Base-by-base conservation (phyloP, 2,797 vertebrate genomes). In the Myotis myotis region DNA sequence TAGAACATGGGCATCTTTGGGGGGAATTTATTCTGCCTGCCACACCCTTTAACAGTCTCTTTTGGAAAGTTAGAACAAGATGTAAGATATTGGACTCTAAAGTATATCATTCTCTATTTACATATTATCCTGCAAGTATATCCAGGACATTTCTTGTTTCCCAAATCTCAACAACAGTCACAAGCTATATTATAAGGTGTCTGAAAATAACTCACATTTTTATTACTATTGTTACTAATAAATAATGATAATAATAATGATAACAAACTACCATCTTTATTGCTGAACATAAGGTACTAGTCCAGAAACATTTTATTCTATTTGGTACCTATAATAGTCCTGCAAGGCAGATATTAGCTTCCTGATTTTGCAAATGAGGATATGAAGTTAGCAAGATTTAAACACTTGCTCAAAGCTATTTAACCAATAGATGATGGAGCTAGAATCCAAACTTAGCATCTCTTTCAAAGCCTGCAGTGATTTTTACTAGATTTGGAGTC, bases 291-390 rank as follows among this genome's bases (percentile, higher is more conserved):
- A 28, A 88, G 49, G 12, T 3, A 44, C n/a, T 87, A 55, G 30
- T 13, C 38, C 89, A 92, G 62, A 38, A 83, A 64, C 16, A 75
- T 60, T 60, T 88, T 64, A 64, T 82, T 12, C 44, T 79, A 66
- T 79, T 93, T 94, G 94, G 33, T 82, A 44, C n/a, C 62, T 88
- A 36, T 5, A 95, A n/a, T 62, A 62, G 80, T 88, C 41, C 51
- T 74, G 2, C 5, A 62, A 64, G 5, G 13, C 55, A 93, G 30
- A 38, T 49, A 30, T 88, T 93, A 66, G 4, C 13, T 51, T 92
- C 4, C 19, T 90, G 74, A 78, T 82, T 95, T 93, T 86, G 51
- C 41, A 94, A 88, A 81, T 92, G 64, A 91, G 36, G 5, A 74
- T 80, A 25, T 92, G 64, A 38, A n/a, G 3, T 74, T 60, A 86